These are phyloP conservation scores for Baronia brevicornis DNA, from an alignment of 2,888 invertebrate species.

Conservation along the genomic window DNA sequence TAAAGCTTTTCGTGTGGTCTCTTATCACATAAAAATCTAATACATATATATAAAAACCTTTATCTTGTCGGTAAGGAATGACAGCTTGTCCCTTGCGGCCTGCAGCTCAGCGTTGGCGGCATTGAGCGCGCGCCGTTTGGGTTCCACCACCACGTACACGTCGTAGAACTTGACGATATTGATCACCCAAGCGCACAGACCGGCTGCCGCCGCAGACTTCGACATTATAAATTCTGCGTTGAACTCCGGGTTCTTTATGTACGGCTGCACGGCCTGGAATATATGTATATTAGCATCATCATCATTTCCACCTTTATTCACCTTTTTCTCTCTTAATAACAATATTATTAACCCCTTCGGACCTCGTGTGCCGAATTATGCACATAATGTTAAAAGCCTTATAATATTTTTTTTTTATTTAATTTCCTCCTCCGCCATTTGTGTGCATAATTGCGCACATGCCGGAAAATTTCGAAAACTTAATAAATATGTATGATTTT, in stretches of 20 bases:
- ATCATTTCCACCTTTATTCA: too few species aligned
- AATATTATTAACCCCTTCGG: background rate
- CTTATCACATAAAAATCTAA: background rate
- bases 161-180: conserved; percentile 93
- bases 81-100: conserved; percentile 86
- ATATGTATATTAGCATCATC: background rate
- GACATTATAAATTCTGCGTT: conserved; percentile 86
- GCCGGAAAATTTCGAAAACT: too few species aligned
- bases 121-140: conserved; percentile 89
- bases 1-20: too few species aligned
- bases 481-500: too few species aligned
- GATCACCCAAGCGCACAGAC: conserved; percentile 95
- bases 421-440: too few species aligned
- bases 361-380: too few species aligned
- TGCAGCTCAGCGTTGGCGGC: conserved; percentile 90
- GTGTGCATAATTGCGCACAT: too few species aligned
- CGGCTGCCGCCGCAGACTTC: conserved; percentile 94
- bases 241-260: conserved; percentile 84
- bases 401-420: too few species aligned
- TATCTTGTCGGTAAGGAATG: conserved; percentile 83
- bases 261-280: conserved; percentile 69
- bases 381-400: too few species aligned
- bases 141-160: conserved; percentile 93
- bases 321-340: background rate
- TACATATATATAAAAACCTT: conserved; percentile 50